A percentile compares a stretch with the other conserved stretches of the same genome.
Conservation (phyloP, 2,113 vertebrate genomes). For the Polypterus bichir region DNA sequence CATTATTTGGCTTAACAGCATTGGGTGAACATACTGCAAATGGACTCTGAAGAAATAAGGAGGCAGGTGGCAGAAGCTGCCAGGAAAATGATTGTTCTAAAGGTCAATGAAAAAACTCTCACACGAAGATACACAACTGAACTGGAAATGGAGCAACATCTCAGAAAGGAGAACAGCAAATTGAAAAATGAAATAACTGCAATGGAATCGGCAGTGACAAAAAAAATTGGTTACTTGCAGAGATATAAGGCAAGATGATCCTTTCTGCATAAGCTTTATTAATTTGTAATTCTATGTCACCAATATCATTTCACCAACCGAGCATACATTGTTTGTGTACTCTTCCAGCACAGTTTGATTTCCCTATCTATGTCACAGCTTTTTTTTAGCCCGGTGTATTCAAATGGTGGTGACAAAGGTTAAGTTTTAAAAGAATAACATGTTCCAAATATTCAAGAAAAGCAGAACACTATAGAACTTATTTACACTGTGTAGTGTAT, state of each 20-base stretch:
- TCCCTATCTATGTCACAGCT: no score
- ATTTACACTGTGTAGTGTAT: no score
- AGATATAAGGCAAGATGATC: conserved; percentile 71
- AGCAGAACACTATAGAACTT: no score
- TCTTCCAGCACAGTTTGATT: no score
- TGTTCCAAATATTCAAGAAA: no score
- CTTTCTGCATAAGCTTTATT: no score
- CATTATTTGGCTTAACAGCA: conserved; percentile 39
- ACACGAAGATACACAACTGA: conserved; percentile 64
- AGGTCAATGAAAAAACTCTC: conserved; percentile 77
- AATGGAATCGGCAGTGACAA: conserved; percentile 65
- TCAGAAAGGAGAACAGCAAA: conserved; percentile 71
- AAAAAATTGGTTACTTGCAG: conserved; percentile 72
- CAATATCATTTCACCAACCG: no score
- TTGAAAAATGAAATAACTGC: conserved; percentile 61
- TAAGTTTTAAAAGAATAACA: no score
- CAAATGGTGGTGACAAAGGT: no score
- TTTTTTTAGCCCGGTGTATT: no score
- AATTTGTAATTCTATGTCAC: no score
- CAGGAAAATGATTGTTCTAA: conserved; percentile 68
- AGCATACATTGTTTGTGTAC: no score
- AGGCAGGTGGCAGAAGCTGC: conserved; percentile 61
- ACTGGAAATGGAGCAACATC: conserved; percentile 67
- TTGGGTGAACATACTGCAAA: conserved; percentile 62
- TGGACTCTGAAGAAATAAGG: conserved; percentile 61